A percentile compares a stretch with the other conserved stretches of the same genome.
These are phyloP conservation scores for Sclerodermus sp. DNA, from an alignment of 2,888 invertebrate genomes.

Conservation along the genomic window DNA sequence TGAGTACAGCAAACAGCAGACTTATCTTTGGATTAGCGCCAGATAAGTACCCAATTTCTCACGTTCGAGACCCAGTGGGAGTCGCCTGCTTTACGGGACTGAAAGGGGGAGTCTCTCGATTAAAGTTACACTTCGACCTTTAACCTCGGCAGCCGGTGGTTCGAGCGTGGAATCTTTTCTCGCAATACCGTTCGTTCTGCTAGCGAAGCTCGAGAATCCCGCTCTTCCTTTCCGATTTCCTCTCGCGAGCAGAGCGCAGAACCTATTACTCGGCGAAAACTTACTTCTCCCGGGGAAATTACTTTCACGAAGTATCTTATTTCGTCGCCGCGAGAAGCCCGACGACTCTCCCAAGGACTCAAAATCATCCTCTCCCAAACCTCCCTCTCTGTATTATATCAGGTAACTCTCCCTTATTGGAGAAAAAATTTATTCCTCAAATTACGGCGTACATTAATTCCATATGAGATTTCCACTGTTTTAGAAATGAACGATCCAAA, in stretches of 20 bases:
- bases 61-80: neutral
- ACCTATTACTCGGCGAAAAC: conserved; percentile 41
- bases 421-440: too few relatives aligned
- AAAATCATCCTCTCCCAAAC: too few relatives aligned
- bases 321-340: conserved; percentile 23
- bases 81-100: neutral
- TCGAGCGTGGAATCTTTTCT: conserved; percentile 27
- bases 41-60: neutral
- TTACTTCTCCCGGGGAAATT: conserved; percentile 43
- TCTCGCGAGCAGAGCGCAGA: conserved; percentile 11
- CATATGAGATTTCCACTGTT: too few relatives aligned
- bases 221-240: neutral
- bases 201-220: conserved; percentile 4
- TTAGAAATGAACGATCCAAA: too few relatives aligned
- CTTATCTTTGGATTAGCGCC: neutral
- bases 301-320: conserved; percentile 44
- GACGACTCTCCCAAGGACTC: conserved; percentile 3
- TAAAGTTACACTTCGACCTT: conserved; percentile 30
- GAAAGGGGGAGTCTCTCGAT: conserved; percentile 16
- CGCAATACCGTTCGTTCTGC: conserved; percentile 19
- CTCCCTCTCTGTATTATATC: too few relatives aligned
- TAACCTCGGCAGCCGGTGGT: conserved; percentile 11
- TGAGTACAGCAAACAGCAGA: too few relatives aligned
- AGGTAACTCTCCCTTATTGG: too few relatives aligned
- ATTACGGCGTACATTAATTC: too few relatives aligned